These are phyloP conservation scores for Eupsittula cactorum DNA, from an alignment of 2,113 vertebrate genomes.

Conservation along the genomic window DNA sequence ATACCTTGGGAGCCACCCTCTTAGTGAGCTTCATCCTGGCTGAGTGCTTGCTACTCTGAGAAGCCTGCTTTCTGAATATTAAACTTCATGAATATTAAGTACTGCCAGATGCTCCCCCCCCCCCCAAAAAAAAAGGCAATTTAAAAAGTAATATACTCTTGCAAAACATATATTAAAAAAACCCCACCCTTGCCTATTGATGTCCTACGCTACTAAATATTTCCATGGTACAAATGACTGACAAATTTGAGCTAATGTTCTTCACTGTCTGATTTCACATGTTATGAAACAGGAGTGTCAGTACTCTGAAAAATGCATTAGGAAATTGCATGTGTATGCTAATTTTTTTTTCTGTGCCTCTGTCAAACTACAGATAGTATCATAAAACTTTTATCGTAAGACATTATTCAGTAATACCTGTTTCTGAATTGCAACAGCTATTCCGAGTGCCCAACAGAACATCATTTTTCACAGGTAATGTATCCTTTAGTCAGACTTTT, in stretches of 20 bases:
- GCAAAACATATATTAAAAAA: neutral
- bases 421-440: neutral
- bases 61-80: neutral
- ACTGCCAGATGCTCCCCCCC: neutral
- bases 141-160: neutral
- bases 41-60: constrained; percentile 20
- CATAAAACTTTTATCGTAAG: neutral
- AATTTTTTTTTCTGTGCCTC: neutral
- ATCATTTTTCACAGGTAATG: neutral
- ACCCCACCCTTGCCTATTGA: neutral
- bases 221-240: neutral
- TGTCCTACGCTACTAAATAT: neutral
- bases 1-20: neutral
- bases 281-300: neutral
- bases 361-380: neutral
- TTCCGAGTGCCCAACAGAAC: neutral
- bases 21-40: constrained; percentile 7
- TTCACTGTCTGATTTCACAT: neutral
- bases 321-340: neutral
- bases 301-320: neutral
- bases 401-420: neutral
- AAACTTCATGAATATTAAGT: constrained; percentile 24
- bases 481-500: neutral
- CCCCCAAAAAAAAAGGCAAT: neutral
- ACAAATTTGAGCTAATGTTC: neutral